Evolutionary conservation across 2,113 vertebrate genomes (phyloP).

Genomic region (Carollia perspicillata): DNA sequence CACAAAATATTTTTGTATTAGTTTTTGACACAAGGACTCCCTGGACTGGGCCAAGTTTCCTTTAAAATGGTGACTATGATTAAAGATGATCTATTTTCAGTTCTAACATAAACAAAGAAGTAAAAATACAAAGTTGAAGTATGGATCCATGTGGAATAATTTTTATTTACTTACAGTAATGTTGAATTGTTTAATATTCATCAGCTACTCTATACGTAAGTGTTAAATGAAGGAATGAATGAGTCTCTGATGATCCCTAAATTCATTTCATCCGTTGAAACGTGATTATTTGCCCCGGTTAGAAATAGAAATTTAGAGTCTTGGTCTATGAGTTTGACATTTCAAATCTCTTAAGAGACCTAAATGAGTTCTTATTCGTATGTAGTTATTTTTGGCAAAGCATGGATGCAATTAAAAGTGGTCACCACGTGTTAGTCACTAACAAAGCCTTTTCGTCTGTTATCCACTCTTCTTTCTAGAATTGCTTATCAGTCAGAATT

Average conservation of each 20-base stretch:
- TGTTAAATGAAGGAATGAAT: background rate
- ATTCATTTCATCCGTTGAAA: slow-evolving; percentile 29
- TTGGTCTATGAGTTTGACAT: slow-evolving; percentile 12
- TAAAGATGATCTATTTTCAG: background rate
- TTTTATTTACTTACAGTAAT: background rate
- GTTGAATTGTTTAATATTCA: background rate
- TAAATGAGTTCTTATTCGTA: background rate
- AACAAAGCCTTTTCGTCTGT: background rate
- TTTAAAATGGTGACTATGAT: background rate
- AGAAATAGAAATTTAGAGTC: slow-evolving; percentile 25
- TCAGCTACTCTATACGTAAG: background rate
- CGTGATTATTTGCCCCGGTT: background rate
- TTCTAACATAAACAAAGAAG: background rate
- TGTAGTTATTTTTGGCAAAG: slow-evolving; percentile 16
- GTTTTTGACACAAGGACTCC: background rate
- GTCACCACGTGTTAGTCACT: background rate
- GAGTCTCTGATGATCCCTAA: background rate
- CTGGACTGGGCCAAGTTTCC: background rate
- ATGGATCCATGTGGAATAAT: background rate
- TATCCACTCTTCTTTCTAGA: background rate
- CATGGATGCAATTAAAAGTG: background rate
- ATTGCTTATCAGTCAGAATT: background rate
- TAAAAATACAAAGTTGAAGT: slow-evolving; percentile 12
- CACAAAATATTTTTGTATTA: background rate
- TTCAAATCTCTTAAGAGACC: slow-evolving; percentile 25